A percentile compares a stretch with the other conserved stretches of the same genome.
Evolutionary conservation across 53 echinoderm and acorn worm species (phyloP).

Genomic region (Luidia sarsii): DNA sequence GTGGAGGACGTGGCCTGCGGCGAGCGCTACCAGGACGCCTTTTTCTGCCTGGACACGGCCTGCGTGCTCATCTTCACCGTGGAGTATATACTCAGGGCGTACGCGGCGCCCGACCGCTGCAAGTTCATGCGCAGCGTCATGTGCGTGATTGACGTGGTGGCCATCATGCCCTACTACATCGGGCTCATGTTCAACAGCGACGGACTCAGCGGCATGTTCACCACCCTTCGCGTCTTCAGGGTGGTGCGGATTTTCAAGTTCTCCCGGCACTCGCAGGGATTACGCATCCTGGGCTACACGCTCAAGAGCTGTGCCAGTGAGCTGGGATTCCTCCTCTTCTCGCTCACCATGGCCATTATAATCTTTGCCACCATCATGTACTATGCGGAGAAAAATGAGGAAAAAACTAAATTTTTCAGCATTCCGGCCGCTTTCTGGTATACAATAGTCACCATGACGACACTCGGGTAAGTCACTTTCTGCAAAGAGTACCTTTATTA

Average conservation of each 20-base stretch:
- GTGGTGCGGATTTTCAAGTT: conserved; percentile 99
- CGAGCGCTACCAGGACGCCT: conserved; percentile 77
- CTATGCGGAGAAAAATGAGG: conserved; percentile 82
- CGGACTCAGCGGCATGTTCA: conserved; percentile 94
- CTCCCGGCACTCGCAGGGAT: conserved; percentile 99
- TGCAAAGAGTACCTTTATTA: too few relatives aligned
- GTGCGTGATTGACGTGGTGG: conserved; percentile 98
- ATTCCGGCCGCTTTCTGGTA: conserved; percentile 99
- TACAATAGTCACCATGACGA: conserved; percentile 99
- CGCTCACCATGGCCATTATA: conserved; percentile 97
- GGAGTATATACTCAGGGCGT: conserved; percentile 94
- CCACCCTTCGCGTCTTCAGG: conserved; percentile 96
- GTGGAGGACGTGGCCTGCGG: conserved; percentile 80
- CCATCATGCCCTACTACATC: conserved; percentile 96
- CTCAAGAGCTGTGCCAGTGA: conserved; percentile 99
- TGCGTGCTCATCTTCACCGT: conserved; percentile 97
- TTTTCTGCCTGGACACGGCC: conserved; percentile 97
- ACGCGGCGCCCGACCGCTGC: conserved; percentile 85
- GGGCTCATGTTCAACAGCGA: conserved; percentile 94
- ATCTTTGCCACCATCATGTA: conserved; percentile 99
- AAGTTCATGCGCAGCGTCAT: conserved; percentile 97
- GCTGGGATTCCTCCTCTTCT: conserved; percentile 98
- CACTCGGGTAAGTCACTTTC: conserved; percentile 88
- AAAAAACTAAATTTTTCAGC: conserved; percentile 87
- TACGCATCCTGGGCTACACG: conserved; percentile 97